phyloP scores from a whole-genome alignment of 1,140 invertebrate genomes.

The Fragariocoptes setiger region DNA sequence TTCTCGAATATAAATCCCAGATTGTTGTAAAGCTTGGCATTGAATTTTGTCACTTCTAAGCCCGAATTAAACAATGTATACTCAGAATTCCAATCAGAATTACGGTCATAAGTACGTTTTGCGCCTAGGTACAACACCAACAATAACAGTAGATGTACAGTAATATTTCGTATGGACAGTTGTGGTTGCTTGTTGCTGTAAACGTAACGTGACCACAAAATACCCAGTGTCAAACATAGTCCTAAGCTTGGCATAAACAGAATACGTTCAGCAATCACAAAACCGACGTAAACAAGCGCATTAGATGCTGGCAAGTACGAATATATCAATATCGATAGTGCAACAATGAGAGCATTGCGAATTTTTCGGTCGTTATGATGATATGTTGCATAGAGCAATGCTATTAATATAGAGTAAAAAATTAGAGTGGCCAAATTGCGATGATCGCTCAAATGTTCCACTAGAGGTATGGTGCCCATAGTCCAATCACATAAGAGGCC shows the following conservation, averaged over 20 bases:
- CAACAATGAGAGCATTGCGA: slow-evolving; percentile 20
- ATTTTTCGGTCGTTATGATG: slow-evolving; percentile 3
- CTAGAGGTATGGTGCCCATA: slow-evolving; percentile 72
- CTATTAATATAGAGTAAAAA: slow-evolving; percentile 29
- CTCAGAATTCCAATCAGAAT: slow-evolving; percentile 30
- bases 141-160: too few species aligned
- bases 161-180: too few species aligned
- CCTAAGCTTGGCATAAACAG: slow-evolving; percentile 58
- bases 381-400: slow-evolving; percentile 5
- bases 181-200: too few species aligned
- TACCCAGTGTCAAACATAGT: slow-evolving; percentile 35
- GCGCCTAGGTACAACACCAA: too few species aligned
- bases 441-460: slow-evolving; percentile 39
- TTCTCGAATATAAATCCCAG: slow-evolving; percentile 79
- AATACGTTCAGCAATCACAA: slow-evolving; percentile 57
- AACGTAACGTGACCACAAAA: neutral
- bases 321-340: slow-evolving; percentile 33
- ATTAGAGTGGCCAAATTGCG: slow-evolving; percentile 51
- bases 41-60: slow-evolving; percentile 47
- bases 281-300: slow-evolving; percentile 54
- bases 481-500: slow-evolving; percentile 90
- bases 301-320: slow-evolving; percentile 75
- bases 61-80: slow-evolving; percentile 74
- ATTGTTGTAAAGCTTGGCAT: slow-evolving; percentile 89
- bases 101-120: too few species aligned